Percentiles rank a stretch among this genome's conserved stretches.
Conservation (phyloP, 2,113 vertebrate species). For the Lasiurus cinereus region DNA sequence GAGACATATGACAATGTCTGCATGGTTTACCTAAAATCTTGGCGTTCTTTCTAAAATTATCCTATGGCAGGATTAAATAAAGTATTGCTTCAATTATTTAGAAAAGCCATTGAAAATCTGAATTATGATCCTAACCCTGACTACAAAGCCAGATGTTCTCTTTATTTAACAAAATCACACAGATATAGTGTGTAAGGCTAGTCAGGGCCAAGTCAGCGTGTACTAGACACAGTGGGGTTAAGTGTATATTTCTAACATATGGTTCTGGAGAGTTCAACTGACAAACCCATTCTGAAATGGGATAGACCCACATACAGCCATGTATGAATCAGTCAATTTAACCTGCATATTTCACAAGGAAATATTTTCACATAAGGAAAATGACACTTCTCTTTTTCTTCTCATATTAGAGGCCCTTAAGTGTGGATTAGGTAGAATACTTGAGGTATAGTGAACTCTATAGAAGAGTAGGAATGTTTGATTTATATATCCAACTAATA, state of each 20-base stretch:
- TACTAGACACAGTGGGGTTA: neutral
- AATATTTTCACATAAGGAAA: neutral
- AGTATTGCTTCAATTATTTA: slow-evolving; percentile 49
- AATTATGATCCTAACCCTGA: slow-evolving; percentile 31
- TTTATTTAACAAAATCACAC: slow-evolving; percentile 56
- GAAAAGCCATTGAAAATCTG: slow-evolving; percentile 43
- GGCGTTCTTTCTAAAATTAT: slow-evolving; percentile 40
- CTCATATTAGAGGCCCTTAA: neutral
- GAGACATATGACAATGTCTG: neutral
- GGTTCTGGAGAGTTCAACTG: slow-evolving; percentile 1
- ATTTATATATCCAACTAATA: neutral
- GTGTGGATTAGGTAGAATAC: neutral
- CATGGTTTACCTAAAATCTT: slow-evolving; percentile 23
- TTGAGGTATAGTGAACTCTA: slow-evolving; percentile 32
- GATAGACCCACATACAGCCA: neutral
- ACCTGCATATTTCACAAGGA: neutral
- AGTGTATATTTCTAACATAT: neutral
- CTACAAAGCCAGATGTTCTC: slow-evolving; percentile 29
- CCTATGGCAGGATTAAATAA: neutral
- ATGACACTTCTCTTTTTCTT: slow-evolving; percentile 44
- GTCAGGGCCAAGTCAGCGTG: neutral
- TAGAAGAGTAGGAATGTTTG: neutral
- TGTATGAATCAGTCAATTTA: slow-evolving; percentile 32
- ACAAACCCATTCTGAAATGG: slow-evolving; percentile 30
- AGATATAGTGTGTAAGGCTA: slow-evolving; percentile 32